These are phyloP conservation scores for Centropristis striata DNA, from an alignment of 2,113 vertebrate species.

Conservation along the genomic window DNA sequence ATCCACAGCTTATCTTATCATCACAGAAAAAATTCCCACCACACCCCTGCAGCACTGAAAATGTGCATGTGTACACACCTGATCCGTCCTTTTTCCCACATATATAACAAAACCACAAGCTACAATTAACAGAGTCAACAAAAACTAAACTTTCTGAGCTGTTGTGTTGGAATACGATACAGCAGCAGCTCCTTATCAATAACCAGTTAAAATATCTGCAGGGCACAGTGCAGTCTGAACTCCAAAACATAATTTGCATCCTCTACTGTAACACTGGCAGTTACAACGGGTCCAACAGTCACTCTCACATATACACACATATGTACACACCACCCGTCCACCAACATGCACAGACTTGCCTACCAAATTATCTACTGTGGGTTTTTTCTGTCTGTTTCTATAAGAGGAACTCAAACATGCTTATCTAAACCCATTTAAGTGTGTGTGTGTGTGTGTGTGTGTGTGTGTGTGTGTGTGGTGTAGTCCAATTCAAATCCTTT, in stretches of 20 bases:
- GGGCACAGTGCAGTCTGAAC: neutral
- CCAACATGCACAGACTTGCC: conserved; percentile 8
- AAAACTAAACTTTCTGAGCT: neutral
- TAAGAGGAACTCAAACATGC: conserved; percentile 49
- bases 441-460: conserved; percentile 9
- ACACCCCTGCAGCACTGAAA: neutral
- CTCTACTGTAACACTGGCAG: conserved; percentile 36
- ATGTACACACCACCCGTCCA: neutral
- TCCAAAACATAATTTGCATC: conserved; percentile 55
- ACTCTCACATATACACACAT: neutral
- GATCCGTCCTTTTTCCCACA: neutral
- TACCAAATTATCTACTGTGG: conserved; percentile 8
- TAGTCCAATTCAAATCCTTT: conserved; percentile 1
- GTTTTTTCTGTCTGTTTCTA: conserved; percentile 40
- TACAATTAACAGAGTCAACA: neutral
- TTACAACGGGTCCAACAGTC: conserved; percentile 51
- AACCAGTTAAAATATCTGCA: conserved; percentile 16
- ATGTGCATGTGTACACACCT: neutral
- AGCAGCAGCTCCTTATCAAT: neutral
- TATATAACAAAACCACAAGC: neutral
- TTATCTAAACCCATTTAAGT: conserved; percentile 27
- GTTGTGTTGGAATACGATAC: neutral
- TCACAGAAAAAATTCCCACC: conserved; percentile 20
- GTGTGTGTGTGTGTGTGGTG: conserved; percentile 21
- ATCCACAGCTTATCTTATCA: conserved; percentile 27